A percentile compares a stretch with the other conserved stretches of the same genome.
Evolutionary conservation across 64 coral and sea anemone genomes (phyloP).

Genomic region (Montipora cactus): DNA sequence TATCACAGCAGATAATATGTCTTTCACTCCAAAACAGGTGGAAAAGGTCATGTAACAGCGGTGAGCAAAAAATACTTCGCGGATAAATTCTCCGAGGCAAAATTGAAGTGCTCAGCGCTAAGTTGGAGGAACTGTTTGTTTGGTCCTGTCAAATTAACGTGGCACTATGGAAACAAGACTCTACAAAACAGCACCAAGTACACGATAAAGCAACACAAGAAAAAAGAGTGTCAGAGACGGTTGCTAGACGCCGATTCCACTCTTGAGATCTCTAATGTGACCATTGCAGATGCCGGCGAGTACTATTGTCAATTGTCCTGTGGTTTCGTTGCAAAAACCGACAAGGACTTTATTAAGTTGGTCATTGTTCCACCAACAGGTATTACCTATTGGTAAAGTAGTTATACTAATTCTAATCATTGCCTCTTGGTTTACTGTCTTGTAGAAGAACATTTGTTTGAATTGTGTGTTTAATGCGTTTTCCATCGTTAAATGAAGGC

Average conservation of each 20-base stretch:
- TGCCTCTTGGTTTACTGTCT: no score
- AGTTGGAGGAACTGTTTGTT: background rate
- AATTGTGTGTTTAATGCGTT: no score
- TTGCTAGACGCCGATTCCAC: background rate
- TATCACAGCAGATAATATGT: no score
- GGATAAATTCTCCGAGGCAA: background rate
- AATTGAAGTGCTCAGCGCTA: background rate
- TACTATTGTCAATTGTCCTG: background rate
- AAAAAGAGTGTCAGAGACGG: background rate
- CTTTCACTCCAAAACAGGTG: background rate
- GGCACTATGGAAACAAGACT: background rate
- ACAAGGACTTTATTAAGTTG: background rate
- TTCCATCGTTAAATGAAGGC: no score
- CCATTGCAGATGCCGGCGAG: background rate
- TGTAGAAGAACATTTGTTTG: no score
- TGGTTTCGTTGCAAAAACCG: background rate
- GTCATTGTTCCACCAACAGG: no score
- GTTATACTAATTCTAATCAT: no score
- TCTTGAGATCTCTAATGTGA: background rate
- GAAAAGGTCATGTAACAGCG: background rate
- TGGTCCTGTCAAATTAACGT: background rate
- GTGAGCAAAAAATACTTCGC: background rate
- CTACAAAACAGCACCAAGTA: constrained; percentile 13
- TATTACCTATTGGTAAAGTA: no score
- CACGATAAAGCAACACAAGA: background rate